Evolutionary conservation across 2,888 invertebrate species (phyloP).

Genomic region (Torymus tubicola): DNA sequence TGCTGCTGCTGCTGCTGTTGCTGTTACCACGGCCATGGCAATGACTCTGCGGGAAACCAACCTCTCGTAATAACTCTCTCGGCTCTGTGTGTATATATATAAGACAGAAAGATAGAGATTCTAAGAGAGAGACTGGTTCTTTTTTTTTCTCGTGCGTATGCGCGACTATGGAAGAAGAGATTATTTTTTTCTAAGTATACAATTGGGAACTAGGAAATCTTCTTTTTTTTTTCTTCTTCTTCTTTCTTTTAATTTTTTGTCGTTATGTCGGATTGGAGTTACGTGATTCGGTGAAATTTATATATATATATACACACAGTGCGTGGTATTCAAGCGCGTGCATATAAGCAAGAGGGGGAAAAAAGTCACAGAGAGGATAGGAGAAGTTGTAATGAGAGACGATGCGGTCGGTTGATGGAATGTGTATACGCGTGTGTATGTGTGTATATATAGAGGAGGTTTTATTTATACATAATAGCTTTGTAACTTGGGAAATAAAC

Average conservation of each 20-base stretch:
- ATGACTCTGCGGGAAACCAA: slow-evolving; percentile 32
- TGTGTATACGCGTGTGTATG: too few relatives aligned
- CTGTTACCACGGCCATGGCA: slow-evolving; percentile 54
- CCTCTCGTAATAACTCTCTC: too few relatives aligned
- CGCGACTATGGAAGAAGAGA: background rate
- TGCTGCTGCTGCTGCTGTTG: slow-evolving; percentile 61
- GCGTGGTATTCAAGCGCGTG: slow-evolving; percentile 16
- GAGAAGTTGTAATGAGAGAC: too few relatives aligned
- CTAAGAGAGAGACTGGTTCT: slow-evolving; percentile 19
- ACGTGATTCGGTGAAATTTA: slow-evolving; percentile 39
- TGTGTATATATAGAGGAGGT: too few relatives aligned
- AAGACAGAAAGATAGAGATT: background rate
- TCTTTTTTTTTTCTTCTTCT: background rate
- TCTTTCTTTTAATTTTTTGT: slow-evolving; percentile 2
- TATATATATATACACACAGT: too few relatives aligned
- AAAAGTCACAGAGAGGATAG: slow-evolving; percentile 26
- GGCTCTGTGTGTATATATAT: too few relatives aligned
- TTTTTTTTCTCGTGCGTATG: background rate
- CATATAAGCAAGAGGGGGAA: background rate
- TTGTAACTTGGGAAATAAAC: too few relatives aligned
- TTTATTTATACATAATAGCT: too few relatives aligned
- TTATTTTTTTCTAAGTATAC: too few relatives aligned
- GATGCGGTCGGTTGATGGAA: too few relatives aligned
- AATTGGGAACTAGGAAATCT: background rate
- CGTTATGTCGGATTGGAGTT: background rate